Evolutionary conservation across 2,888 invertebrate genomes (phyloP).

Genomic region (Lucinisca nassula): DNA sequence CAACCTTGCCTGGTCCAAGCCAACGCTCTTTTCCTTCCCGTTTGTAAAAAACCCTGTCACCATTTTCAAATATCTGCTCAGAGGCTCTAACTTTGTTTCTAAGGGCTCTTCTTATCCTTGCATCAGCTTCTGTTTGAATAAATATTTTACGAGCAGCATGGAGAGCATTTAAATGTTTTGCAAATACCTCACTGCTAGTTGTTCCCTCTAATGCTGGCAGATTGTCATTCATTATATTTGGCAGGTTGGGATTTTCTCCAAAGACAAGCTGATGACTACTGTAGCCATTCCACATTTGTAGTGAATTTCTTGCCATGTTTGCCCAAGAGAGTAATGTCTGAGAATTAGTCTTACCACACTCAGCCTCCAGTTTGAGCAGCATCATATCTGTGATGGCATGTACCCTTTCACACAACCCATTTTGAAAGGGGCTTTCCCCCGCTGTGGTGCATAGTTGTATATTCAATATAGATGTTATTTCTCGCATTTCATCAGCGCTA

Average conservation of each 20-base stretch:
- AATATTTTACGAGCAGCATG: constrained; percentile 50
- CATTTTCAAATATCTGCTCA: constrained; percentile 58
- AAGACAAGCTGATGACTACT: constrained; percentile 49
- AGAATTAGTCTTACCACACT: no score
- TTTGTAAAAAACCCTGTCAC: constrained; percentile 62
- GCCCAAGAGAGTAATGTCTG: no score
- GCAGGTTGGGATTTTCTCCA: constrained; percentile 44
- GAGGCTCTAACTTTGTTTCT: constrained; percentile 52
- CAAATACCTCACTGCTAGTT: constrained; percentile 50
- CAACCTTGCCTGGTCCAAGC: constrained; percentile 20
- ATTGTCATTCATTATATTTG: constrained; percentile 27
- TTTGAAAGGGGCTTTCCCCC: no score
- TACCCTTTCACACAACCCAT: no score
- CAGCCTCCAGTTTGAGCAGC: no score
- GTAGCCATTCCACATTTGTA: no score
- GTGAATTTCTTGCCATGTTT: no score
- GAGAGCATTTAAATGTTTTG: constrained; percentile 54
- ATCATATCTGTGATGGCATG: no score
- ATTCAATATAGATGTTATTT: no score
- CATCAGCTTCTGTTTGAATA: constrained; percentile 57
- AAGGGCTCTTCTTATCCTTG: constrained; percentile 60
- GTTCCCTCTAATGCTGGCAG: constrained; percentile 48
- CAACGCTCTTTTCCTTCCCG: constrained; percentile 52
- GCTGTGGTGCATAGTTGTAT: no score
- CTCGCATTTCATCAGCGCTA: no score